Evolutionary conservation across 2,888 invertebrate species (phyloP), one percentile per base, ranked within the genome.

Genomic region (Morinoia aosen): DNA sequence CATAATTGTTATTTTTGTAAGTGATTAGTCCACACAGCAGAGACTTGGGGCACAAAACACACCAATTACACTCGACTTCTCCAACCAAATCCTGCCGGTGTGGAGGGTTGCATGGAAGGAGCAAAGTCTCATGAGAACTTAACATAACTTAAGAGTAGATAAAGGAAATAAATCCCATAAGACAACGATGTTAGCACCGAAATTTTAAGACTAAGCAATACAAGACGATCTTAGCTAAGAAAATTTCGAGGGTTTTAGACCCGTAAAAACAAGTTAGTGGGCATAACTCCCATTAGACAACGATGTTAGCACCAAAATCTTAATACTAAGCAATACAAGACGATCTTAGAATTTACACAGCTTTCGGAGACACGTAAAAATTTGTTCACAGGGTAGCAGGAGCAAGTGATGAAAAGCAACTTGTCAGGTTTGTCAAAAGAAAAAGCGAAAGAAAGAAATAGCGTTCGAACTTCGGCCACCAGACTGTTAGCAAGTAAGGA

Each of bases 1-100:
- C 64, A 61, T 95, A 95, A 61, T 95, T 95, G 58, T 95, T 95
- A 61, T 95, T 95, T 64, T 95, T 95, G 95, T 64, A 61, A n/a
- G 58, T 95, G 64, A 95, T n/a, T 61, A 95, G 61, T 48, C 95
- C 95, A 58, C 95, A 95, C 16, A 95, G 95, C 0, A 95, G 64
- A 48, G 4, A 64, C 40, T 64, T 95, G 40, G 95, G 95, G 40
- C 58, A 95, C 48, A 64, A 57, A 40, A 61, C 40, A 95, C 95
- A 95, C 58, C 58, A 61, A 61, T 95, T 95, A 95, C 58, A 95
- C 95, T 95, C 61, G 57, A 95, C 58, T n/a, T 61, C 57, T 56
- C 93, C 93, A 56, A 93, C 93, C 33, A 93, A 57, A 14, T 93
- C 93, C 93, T 93, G 93, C 48, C 95, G 57, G 58, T 33, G 58